phyloP scores from a whole-genome alignment of 2,888 invertebrate species.

The Allygus modestus region DNA sequence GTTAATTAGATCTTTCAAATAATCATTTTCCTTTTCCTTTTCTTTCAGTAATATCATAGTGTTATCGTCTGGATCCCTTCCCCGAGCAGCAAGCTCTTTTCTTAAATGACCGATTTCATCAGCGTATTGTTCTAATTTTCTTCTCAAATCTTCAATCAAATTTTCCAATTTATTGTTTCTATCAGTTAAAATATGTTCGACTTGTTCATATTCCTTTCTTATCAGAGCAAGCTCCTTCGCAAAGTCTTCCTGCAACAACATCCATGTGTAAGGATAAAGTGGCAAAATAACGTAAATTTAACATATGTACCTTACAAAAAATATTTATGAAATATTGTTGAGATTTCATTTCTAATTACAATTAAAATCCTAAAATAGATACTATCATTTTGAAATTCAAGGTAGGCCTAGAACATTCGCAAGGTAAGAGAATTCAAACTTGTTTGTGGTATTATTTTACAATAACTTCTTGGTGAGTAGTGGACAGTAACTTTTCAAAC shows the following conservation, averaged over 20 bases:
- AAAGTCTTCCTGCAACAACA: constrained; percentile 26
- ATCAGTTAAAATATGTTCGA: constrained; percentile 45
- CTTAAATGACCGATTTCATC: constrained; percentile 19
- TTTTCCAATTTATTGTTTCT: constrained; percentile 38
- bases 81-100: neutral
- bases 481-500: too few relatives aligned
- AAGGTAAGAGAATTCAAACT: too few relatives aligned
- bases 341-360: too few relatives aligned
- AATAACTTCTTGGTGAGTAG: too few relatives aligned
- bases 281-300: too few relatives aligned
- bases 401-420: too few relatives aligned
- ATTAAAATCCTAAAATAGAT: too few relatives aligned
- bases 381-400: too few relatives aligned
- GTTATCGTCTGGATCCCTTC: neutral
- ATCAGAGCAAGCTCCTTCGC: neutral
- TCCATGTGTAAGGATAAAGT: neutral
- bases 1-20: neutral
- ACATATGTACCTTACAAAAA: too few relatives aligned
- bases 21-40: constrained; percentile 46
- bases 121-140: constrained; percentile 4
- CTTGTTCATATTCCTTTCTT: constrained; percentile 48
- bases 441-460: too few relatives aligned
- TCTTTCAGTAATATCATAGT: neutral
- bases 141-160: constrained; percentile 14
- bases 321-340: too few relatives aligned